phyloP scores from a whole-genome alignment of 2,797 vertebrate species.

The Lagodon rhomboides region DNA sequence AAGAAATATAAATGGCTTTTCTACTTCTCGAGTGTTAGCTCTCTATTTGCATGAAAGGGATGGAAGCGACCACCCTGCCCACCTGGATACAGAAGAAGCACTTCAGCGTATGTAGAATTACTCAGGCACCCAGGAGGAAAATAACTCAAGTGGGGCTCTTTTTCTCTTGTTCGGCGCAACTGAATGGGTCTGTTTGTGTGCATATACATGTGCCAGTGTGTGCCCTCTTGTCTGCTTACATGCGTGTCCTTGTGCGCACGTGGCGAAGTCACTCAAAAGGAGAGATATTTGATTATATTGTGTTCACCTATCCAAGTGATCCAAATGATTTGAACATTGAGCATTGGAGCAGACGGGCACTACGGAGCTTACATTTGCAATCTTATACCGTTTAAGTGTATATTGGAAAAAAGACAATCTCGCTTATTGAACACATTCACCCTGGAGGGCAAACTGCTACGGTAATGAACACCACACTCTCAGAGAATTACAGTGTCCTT shows the following conservation, averaged over 20 bases:
- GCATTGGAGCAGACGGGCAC: slow-evolving; percentile 82
- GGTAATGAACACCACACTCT: slow-evolving; percentile 93
- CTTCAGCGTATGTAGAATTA: slow-evolving; percentile 65
- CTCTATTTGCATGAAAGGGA: slow-evolving; percentile 54
- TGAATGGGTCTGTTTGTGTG: slow-evolving; percentile 22
- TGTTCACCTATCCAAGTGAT: slow-evolving; percentile 84
- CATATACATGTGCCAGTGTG: slow-evolving; percentile 4
- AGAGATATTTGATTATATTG: slow-evolving; percentile 84
- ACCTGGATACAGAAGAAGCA: slow-evolving; percentile 52
- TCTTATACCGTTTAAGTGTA: slow-evolving; percentile 88
- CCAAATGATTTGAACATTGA: slow-evolving; percentile 85
- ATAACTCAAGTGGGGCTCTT: slow-evolving; percentile 45
- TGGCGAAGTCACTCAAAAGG: slow-evolving; percentile 76
- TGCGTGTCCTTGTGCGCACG: slow-evolving; percentile 65
- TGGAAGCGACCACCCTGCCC: slow-evolving; percentile 26
- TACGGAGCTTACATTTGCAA: slow-evolving; percentile 84
- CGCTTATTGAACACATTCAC: slow-evolving; percentile 90
- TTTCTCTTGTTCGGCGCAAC: slow-evolving; percentile 19
- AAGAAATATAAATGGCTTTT: slow-evolving; percentile 44
- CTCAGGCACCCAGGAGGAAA: slow-evolving; percentile 39
- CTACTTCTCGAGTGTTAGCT: slow-evolving; percentile 39
- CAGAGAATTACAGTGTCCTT: slow-evolving; percentile 93
- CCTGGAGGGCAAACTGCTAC: slow-evolving; percentile 90
- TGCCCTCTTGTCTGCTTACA: slow-evolving; percentile 44
- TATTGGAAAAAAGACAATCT: slow-evolving; percentile 90